Conservation (phyloP, 1,140 invertebrate species). For the Heliconius himera region DNA sequence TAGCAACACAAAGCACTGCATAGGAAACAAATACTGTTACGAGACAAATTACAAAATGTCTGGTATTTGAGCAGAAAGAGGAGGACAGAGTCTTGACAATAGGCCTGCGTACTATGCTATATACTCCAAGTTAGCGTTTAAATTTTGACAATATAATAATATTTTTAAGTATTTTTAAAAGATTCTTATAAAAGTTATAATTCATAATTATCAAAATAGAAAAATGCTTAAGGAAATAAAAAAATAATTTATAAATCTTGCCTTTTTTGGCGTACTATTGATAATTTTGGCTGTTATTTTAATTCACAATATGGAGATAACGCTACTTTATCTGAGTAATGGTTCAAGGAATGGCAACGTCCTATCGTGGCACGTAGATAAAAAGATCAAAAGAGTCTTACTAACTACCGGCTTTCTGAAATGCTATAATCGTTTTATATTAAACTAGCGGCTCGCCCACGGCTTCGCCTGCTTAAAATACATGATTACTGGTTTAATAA, state of each 20-base stretch:
- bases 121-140: too few species aligned
- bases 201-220: not conserved
- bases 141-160: too few species aligned
- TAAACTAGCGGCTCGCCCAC: too few species aligned
- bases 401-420: not conserved
- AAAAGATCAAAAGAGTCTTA: not conserved
- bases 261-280: not conserved
- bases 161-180: not conserved
- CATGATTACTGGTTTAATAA: too few species aligned
- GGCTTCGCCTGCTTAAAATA: too few species aligned
- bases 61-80: too few species aligned
- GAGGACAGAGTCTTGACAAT: too few species aligned
- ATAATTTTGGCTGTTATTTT: not conserved
- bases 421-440: not conserved
- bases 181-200: not conserved
- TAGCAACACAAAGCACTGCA: too few species aligned
- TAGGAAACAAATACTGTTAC: too few species aligned
- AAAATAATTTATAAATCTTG: not conserved
- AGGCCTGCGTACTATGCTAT: too few species aligned
- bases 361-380: not conserved
- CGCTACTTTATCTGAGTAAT: not conserved
- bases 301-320: not conserved
- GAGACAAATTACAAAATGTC: too few species aligned
- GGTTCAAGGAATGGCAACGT: constrained; percentile 13
- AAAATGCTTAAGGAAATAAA: not conserved